Evolutionary conservation across 2,113 vertebrate species (phyloP).

Genomic region (Gasterosteus aculeatus): DNA sequence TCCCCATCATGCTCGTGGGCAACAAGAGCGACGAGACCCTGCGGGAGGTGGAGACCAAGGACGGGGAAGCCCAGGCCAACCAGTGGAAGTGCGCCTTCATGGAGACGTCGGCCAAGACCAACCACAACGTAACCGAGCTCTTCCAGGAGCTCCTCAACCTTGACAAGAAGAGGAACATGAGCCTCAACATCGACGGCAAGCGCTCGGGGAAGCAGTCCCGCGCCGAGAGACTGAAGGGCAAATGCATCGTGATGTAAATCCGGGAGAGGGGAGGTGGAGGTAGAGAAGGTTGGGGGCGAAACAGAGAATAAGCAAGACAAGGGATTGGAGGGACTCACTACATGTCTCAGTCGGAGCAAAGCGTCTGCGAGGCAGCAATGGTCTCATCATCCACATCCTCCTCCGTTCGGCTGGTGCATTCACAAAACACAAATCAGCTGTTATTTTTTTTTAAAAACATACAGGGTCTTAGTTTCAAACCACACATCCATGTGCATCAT

Average conservation of each 20-base stretch:
- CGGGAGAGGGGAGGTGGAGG: conserved; percentile 13
- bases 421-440: conserved; percentile 31
- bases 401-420: conserved; percentile 41
- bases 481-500: conserved; percentile 28
- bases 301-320: neutral
- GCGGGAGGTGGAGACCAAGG: conserved; percentile 91
- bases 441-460: conserved; percentile 3
- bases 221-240: conserved; percentile 95
- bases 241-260: conserved; percentile 91
- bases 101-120: conserved; percentile 99
- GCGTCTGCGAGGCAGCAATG: conserved; percentile 18
- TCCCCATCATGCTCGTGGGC: conserved; percentile 97
- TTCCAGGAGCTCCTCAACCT: conserved; percentile 98
- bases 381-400: conserved; percentile 53
- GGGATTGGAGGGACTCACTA: conserved; percentile 23
- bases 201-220: conserved; percentile 91
- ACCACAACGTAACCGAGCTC: conserved; percentile 98
- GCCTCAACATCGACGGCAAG: conserved; percentile 94
- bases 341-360: conserved; percentile 34
- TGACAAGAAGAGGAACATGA: conserved; percentile 94
- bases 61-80: conserved; percentile 91
- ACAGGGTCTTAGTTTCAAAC: conserved; percentile 36
- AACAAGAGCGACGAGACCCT: conserved; percentile 98
- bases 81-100: conserved; percentile 98
- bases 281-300: neutral